Percentiles rank a stretch among this genome's conserved stretches.
Evolutionary conservation across 2,797 vertebrate genomes (phyloP).

Genomic region (Macropodus opercularis): DNA sequence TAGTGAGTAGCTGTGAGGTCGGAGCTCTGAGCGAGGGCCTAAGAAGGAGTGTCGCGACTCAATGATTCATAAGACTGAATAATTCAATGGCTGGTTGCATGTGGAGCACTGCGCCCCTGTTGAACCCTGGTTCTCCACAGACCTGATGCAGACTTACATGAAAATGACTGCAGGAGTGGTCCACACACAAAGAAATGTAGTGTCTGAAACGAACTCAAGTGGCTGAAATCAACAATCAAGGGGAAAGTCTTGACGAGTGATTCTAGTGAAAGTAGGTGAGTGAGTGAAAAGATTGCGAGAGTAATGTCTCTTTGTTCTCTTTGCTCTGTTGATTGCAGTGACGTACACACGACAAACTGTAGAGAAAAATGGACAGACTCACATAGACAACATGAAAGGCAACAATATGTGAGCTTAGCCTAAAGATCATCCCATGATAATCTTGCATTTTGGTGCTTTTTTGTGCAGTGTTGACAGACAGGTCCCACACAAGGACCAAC

Average conservation of each 20-base stretch:
- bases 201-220: background rate
- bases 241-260: background rate
- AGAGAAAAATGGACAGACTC: background rate
- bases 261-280: background rate
- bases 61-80: slow-evolving; percentile 87
- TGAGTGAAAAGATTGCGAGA: background rate
- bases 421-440: background rate
- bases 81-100: slow-evolving; percentile 82
- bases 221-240: slow-evolving; percentile 1
- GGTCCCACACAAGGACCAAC: background rate
- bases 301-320: background rate
- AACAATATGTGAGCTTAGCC: background rate
- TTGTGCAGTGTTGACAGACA: background rate
- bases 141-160: slow-evolving; percentile 41
- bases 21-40: slow-evolving; percentile 61
- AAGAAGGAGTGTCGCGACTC: slow-evolving; percentile 78
- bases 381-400: background rate
- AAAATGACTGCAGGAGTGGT: slow-evolving; percentile 43
- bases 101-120: slow-evolving; percentile 74
- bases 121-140: slow-evolving; percentile 68
- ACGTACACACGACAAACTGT: background rate
- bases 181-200: slow-evolving; percentile 6
- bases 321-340: background rate
- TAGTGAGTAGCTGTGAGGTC: slow-evolving; percentile 52
- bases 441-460: background rate